Conservation (phyloP, 2,113 vertebrate genomes). For the Pithys albifrons region DNA sequence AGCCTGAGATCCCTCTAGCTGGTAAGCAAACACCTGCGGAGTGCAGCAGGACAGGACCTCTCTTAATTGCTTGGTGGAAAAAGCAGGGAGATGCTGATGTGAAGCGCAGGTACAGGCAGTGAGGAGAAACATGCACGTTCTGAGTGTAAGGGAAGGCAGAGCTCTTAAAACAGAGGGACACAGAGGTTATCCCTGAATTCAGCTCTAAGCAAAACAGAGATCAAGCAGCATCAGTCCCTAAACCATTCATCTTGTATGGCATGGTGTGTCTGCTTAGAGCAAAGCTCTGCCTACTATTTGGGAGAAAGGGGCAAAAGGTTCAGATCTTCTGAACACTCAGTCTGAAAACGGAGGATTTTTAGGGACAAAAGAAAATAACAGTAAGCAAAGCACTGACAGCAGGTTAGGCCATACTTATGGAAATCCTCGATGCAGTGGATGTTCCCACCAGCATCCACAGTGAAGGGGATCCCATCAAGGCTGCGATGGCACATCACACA, state of each 20-base stretch:
- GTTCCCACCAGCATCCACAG: constrained; percentile 92
- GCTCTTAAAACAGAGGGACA: not conserved
- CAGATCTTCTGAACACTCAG: not conserved
- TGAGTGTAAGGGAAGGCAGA: not conserved
- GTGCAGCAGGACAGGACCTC: constrained; percentile 16
- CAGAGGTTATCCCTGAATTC: not conserved
- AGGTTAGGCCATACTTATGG: constrained; percentile 84
- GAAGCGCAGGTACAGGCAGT: not conserved
- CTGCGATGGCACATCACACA: constrained; percentile 95
- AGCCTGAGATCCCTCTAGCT: not conserved
- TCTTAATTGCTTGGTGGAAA: not conserved
- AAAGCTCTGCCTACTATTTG: not conserved
- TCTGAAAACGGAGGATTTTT: not conserved
- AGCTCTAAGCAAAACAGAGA: not conserved
- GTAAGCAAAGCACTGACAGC: not conserved
- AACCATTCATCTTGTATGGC: not conserved
- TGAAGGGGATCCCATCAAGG: constrained; percentile 97
- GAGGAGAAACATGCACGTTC: not conserved
- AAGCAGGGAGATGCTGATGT: not conserved
- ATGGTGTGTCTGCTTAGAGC: not conserved
- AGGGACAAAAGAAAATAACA: not conserved
- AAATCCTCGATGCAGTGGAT: constrained; percentile 99
- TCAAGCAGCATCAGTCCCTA: not conserved
- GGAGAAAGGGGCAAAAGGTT: not conserved
- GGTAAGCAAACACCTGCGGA: constrained; percentile 36